phyloP scores from a whole-genome alignment of 2,113 vertebrate genomes.

The Python bivittatus region DNA sequence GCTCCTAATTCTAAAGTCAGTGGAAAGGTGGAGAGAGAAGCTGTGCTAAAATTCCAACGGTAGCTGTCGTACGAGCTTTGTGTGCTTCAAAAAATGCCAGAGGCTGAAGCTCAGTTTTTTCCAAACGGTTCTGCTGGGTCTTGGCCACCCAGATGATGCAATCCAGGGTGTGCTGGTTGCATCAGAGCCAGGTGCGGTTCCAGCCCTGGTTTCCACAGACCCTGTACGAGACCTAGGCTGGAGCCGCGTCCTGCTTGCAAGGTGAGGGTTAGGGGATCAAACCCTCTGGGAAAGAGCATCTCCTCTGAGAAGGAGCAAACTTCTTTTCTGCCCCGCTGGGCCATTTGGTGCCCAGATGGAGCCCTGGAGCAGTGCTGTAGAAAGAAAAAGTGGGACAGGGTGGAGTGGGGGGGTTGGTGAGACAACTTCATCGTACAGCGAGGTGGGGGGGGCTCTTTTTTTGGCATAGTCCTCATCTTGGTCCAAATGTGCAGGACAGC shows the following conservation, averaged over 20 bases:
- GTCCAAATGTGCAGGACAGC: background rate
- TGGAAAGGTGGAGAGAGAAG: background rate
- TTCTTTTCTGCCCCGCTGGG: background rate
- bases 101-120: background rate
- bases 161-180: background rate
- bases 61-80: background rate
- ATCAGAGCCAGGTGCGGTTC: background rate
- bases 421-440: no score
- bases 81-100: background rate
- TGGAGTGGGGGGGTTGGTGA: background rate
- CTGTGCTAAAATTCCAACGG: background rate
- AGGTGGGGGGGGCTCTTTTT: background rate
- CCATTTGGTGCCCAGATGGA: rapidly evolving
- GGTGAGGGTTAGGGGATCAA: background rate
- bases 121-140: background rate
- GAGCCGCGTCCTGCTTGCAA: background rate
- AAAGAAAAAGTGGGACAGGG: no score
- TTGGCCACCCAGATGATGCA: background rate
- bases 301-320: background rate
- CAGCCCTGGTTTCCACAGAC: background rate
- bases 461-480: background rate
- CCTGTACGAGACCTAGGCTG: background rate
- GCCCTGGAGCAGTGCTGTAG: background rate
- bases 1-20: background rate
- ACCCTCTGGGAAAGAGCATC: background rate